phyloP scores from a whole-genome alignment of 53 echinoderm and acorn worm species.

The Hippasteria phrygiana region DNA sequence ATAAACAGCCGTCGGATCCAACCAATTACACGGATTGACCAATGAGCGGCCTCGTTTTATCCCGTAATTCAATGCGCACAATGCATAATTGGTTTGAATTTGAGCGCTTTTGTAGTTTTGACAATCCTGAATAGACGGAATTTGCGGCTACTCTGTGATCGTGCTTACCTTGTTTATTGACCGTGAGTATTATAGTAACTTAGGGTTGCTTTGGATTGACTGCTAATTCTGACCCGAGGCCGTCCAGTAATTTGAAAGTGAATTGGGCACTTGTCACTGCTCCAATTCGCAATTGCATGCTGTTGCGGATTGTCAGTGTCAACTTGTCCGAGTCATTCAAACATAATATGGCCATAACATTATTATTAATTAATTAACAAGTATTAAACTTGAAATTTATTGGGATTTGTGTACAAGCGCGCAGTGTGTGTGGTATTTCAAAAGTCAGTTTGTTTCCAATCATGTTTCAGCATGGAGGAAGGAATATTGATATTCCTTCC shows the following conservation, averaged over 20 bases:
- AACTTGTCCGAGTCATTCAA: too few species aligned
- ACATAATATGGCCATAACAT: too few species aligned
- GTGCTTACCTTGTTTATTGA: constrained; percentile 35
- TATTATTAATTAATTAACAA: too few species aligned
- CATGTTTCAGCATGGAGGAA: too few species aligned
- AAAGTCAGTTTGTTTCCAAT: too few species aligned
- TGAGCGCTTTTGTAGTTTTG: constrained; percentile 34
- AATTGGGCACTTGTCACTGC: neutral
- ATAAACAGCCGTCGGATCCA: constrained; percentile 54
- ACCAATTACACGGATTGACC: constrained; percentile 13
- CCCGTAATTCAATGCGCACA: neutral
- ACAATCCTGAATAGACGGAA: neutral
- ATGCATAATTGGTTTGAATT: constrained; percentile 51
- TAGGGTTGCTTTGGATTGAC: neutral
- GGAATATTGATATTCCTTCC: too few species aligned
- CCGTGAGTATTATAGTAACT: neutral
- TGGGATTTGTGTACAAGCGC: too few species aligned
- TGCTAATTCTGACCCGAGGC: constrained; percentile 22
- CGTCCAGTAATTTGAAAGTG: neutral
- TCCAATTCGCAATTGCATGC: too few species aligned
- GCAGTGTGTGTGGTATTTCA: too few species aligned
- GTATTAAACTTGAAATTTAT: too few species aligned
- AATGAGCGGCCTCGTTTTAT: constrained; percentile 31
- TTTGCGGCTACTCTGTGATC: neutral
- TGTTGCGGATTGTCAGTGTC: too few species aligned